Evolutionary conservation across 2,797 vertebrate genomes (phyloP).

Genomic region (Hoplostethus atlanticus): DNA sequence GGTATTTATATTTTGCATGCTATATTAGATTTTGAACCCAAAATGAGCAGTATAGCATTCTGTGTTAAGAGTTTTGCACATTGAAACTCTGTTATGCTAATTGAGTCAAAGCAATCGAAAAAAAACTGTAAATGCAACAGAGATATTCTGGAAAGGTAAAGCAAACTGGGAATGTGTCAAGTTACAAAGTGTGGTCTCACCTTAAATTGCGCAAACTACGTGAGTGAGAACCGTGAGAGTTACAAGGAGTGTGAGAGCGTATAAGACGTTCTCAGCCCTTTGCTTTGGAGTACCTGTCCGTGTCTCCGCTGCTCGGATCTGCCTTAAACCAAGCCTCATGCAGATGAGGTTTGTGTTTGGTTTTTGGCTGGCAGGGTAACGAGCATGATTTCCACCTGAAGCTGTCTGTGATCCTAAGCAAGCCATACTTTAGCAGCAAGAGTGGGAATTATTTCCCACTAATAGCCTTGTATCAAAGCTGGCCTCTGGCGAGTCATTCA

Average conservation of each 20-base stretch:
- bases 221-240: slow-evolving; percentile 8
- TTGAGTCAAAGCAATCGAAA: background rate
- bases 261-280: background rate
- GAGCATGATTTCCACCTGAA: slow-evolving; percentile 75
- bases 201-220: slow-evolving; percentile 20
- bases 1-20: too few species aligned
- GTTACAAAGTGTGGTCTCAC: slow-evolving; percentile 1
- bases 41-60: too few species aligned
- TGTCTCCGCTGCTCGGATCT: slow-evolving; percentile 14
- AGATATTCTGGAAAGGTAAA: background rate
- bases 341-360: slow-evolving; percentile 42
- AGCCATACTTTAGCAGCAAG: slow-evolving; percentile 40
- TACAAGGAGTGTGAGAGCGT: slow-evolving; percentile 12
- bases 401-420: slow-evolving; percentile 66
- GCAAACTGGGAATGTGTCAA: background rate
- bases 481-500: slow-evolving; percentile 51
- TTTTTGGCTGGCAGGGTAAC: slow-evolving; percentile 21
- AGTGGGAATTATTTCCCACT: slow-evolving; percentile 55
- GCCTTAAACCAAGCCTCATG: slow-evolving; percentile 37
- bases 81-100: too few species aligned
- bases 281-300: slow-evolving; percentile 29
- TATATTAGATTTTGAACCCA: too few species aligned
- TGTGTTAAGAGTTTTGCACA: too few species aligned
- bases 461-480: slow-evolving; percentile 50
- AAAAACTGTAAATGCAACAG: background rate